Conservation (phyloP, 2,113 vertebrate genomes). For the Cygnus buccinator region DNA sequence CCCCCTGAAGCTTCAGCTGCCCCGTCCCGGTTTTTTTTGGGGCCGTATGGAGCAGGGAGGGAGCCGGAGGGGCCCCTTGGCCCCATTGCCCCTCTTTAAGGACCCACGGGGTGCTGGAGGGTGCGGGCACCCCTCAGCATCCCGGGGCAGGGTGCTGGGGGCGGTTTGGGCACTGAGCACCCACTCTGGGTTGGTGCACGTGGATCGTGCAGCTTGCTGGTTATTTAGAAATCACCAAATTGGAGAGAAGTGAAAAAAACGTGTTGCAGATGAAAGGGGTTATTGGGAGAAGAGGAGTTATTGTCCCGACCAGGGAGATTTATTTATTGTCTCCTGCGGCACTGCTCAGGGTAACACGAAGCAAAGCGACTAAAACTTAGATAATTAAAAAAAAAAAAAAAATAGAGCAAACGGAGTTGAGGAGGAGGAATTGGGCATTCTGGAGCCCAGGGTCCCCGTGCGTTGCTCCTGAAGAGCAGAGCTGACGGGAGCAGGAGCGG, state of each 20-base stretch:
- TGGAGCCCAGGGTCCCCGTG: neutral
- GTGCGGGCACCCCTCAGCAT: neutral
- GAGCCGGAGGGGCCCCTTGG: neutral
- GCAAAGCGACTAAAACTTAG: neutral
- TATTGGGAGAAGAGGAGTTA: neutral
- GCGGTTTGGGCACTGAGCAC: neutral
- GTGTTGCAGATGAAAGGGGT: neutral
- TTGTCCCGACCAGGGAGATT: fast-evolving
- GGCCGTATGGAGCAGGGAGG: neutral
- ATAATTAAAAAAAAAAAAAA: too few species aligned
- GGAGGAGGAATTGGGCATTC: neutral
- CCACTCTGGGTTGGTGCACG: neutral
- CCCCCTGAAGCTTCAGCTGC: fast-evolving
- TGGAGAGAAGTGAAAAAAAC: neutral
- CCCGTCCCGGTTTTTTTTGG: fast-evolving
- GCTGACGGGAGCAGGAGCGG: neutral
- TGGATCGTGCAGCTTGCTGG: neutral
- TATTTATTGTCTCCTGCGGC: neutral
- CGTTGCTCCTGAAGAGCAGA: neutral
- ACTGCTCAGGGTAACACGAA: neutral
- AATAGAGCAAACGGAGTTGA: neutral
- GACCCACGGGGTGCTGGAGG: neutral
- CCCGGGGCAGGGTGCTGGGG: neutral
- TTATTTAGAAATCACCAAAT: neutral
- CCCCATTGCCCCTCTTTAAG: neutral